Base-by-base conservation (phyloP, 2,113 vertebrate genomes). In the Crotalus horridus region DNA sequence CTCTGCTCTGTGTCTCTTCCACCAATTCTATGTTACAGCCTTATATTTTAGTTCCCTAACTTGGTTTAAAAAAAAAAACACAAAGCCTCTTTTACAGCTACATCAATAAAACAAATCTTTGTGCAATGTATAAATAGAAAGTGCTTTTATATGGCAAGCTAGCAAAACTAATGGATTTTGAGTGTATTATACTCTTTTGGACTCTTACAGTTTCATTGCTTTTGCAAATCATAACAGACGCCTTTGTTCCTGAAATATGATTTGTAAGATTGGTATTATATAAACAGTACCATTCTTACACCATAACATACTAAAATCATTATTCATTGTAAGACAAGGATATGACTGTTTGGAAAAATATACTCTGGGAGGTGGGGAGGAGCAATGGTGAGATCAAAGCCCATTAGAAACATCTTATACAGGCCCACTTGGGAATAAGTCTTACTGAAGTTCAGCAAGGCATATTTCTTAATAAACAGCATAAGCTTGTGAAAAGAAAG, bases 11-110 rank as follows among this genome's bases (percentile, higher is more conserved):
- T 91, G 81, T 91, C 59, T 90, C 92, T 61, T 61, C 15, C 39
- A 93, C 95, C 48, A 91, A 91, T 94, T 87, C 56, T 95, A 89
- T 61, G 54, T 87, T 93, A 95, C 91, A 94, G 95, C 94, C 95
- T 97, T 93, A 89, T 94, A 94, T 94, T 95, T 96, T 94, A 96
- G 95, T 93, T 89, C 94, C 90, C 85, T 20, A 90, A 93, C 64
- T 95, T 96, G 95, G 94, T 96, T 97, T 95, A 95, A 96, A 97
- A 91, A 94, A 69, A 58, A 69, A n/a, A 13, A 0, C 61, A 94
- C 94, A 97, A 97, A 97, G 95, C 93, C 95, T 86, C 95, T 96
- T 96, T 96, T 86, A 29, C 92, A 97, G 95, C 92, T 94, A 94
- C 48, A 94, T 94, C 95, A 96, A 95, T 95, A 96, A 97, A 96